Evolutionary conservation across 1,140 invertebrate genomes (phyloP).

Genomic region (Sarcophaga bullata): DNA sequence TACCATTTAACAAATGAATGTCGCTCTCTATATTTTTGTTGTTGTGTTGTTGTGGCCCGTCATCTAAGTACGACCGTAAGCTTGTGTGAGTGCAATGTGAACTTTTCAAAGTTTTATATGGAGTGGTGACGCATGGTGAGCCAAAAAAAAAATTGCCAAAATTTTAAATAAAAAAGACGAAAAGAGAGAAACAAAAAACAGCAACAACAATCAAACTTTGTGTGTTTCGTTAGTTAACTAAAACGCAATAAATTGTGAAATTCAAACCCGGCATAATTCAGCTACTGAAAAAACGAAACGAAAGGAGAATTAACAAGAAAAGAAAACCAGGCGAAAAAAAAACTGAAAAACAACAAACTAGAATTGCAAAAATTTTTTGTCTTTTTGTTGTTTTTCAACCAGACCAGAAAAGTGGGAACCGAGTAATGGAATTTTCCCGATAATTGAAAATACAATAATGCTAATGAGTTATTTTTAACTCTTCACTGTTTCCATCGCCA

Average conservation of each 20-base stretch:
- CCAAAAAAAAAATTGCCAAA: neutral
- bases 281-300: neutral
- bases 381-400: neutral
- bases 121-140: conserved; percentile 35
- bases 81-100: neutral
- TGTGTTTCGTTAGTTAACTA: neutral
- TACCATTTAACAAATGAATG: too few relatives aligned
- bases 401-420: neutral
- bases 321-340: neutral
- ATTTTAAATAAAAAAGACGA: conserved; percentile 13
- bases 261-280: conserved; percentile 31
- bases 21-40: too few relatives aligned
- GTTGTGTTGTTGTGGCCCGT: neutral
- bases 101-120: conserved; percentile 1
- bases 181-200: too few relatives aligned
- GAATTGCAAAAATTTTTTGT: neutral
- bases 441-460: conserved; percentile 12
- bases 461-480: neutral
- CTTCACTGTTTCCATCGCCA: neutral
- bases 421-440: conserved; percentile 32
- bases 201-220: neutral
- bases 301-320: neutral
- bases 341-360: neutral
- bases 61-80: neutral
- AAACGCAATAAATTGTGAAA: conserved; percentile 40